Percentiles rank a stretch among this genome's conserved stretches.
Conservation (phyloP, 2,888 invertebrate species). For the Phymatocera aterrima region DNA sequence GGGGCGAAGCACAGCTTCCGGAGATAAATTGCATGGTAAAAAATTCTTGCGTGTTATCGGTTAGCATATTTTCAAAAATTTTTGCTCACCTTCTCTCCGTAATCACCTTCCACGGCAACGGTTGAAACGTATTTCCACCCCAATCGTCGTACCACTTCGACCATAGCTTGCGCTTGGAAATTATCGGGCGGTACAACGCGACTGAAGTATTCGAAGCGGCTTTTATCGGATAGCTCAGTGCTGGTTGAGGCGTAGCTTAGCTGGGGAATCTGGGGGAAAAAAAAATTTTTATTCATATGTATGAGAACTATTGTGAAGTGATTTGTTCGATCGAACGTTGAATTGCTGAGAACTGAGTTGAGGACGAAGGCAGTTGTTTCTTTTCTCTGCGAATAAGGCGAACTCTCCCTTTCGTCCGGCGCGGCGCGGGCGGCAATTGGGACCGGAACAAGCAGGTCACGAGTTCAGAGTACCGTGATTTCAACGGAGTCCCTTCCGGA, state of each 20-base stretch:
- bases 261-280: conserved; percentile 79
- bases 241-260: conserved; percentile 85
- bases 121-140: conserved; percentile 87
- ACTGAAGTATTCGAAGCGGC: conserved; percentile 83
- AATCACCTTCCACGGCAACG: conserved; percentile 86
- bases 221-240: conserved; percentile 83
- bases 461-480: neutral
- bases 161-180: conserved; percentile 82
- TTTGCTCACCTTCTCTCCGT: conserved; percentile 82
- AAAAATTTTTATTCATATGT: too few species aligned
- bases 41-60: neutral
- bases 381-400: too few species aligned
- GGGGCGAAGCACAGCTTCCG: neutral
- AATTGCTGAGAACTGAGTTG: too few species aligned
- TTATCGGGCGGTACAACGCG: conserved; percentile 85
- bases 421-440: too few species aligned
- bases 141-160: conserved; percentile 81
- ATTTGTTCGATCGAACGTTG: too few species aligned
- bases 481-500: neutral
- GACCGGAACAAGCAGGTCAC: neutral
- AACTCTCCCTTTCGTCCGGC: too few species aligned
- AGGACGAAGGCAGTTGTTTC: too few species aligned
- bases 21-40: neutral
- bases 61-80: neutral
- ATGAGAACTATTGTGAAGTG: too few species aligned